Percentiles rank a stretch among this genome's conserved stretches.
These are phyloP conservation scores for Balearica regulorum DNA, from an alignment of 2,797 vertebrate genomes.

Conservation along the genomic window DNA sequence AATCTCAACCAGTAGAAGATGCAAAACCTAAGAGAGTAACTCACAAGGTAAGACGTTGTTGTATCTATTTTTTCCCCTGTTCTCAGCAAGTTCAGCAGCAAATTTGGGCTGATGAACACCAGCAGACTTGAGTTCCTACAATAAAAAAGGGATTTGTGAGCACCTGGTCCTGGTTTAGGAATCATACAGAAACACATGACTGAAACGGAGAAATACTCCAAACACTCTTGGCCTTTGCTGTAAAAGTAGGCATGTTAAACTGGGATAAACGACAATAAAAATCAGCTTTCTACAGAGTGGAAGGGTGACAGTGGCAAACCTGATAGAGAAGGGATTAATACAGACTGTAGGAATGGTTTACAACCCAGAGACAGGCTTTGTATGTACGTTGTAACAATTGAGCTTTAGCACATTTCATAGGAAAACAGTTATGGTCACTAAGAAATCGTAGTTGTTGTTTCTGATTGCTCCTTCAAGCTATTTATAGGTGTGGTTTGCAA, in stretches of 20 bases:
- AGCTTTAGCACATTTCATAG: not conserved
- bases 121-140: conserved; percentile 86
- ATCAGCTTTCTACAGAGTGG: not conserved
- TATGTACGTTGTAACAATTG: not conserved
- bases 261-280: not conserved
- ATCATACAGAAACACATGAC: not conserved
- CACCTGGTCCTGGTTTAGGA: not conserved
- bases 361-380: not conserved
- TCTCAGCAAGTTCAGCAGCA: conserved; percentile 80
- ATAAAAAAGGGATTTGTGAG: not conserved
- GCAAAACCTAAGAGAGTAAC: conserved; percentile 42
- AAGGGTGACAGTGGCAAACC: not conserved
- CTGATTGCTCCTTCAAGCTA: not conserved
- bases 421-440: not conserved
- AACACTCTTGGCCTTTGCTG: not conserved
- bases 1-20: not conserved
- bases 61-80: conserved; percentile 95
- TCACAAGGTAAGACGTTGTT: conserved; percentile 96
- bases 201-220: not conserved
- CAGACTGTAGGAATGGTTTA: not conserved
- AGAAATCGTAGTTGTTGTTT: not conserved
- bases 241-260: not conserved
- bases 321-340: not conserved
- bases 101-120: conserved; percentile 84
- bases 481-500: not conserved